Percentiles rank a stretch among this genome's conserved stretches.
Conservation (phyloP, 2,888 invertebrate species). For the Stratiomys singularior region DNA sequence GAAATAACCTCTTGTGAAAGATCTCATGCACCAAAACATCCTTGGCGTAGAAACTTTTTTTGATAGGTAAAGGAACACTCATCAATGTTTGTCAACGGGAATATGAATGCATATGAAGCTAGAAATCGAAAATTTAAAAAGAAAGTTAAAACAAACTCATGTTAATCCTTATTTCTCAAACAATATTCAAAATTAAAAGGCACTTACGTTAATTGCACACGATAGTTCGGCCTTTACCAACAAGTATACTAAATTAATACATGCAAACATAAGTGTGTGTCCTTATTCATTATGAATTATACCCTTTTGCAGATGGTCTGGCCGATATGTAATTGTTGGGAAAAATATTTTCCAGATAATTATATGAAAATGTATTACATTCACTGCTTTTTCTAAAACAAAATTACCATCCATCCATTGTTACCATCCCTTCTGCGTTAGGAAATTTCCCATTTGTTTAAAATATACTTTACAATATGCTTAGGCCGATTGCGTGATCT, state of each 20-base stretch:
- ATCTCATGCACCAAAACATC: too few relatives aligned
- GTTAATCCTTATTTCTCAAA: too few relatives aligned
- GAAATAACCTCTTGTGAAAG: too few relatives aligned
- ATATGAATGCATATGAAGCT: too few relatives aligned
- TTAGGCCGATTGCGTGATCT: constrained; percentile 16
- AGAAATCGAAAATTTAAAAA: too few relatives aligned
- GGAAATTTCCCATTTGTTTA: not conserved
- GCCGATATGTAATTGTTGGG: not conserved
- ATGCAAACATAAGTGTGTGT: not conserved
- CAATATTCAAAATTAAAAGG: too few relatives aligned
- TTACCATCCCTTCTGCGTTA: not conserved
- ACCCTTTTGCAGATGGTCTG: not conserved
- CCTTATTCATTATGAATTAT: not conserved
- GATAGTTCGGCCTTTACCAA: too few relatives aligned
- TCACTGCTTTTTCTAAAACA: not conserved
- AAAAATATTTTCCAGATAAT: not conserved
- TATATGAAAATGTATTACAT: not conserved
- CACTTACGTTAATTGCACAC: too few relatives aligned
- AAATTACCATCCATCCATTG: not conserved
- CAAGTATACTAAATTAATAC: not conserved
- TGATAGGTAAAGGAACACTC: too few relatives aligned
- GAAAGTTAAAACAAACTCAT: too few relatives aligned
- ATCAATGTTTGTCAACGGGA: too few relatives aligned
- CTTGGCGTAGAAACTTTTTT: too few relatives aligned
- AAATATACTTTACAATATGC: not conserved